Conservation (phyloP, 2,888 invertebrate genomes). For the Colletes collaris region DNA sequence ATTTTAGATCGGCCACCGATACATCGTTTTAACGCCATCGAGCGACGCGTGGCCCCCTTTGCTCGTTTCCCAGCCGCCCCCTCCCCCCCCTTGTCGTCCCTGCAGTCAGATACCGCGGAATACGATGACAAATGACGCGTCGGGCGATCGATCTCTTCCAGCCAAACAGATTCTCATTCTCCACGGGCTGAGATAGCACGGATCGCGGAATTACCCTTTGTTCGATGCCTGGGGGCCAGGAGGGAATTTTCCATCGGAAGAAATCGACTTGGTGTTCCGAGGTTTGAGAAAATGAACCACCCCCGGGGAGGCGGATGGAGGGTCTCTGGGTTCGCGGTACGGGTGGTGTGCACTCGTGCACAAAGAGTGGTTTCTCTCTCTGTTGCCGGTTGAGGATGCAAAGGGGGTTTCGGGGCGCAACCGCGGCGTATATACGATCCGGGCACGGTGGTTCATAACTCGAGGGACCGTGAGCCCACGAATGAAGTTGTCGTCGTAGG, state of each 20-base stretch:
- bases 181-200: conserved; percentile 35
- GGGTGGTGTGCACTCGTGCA: conserved; percentile 54
- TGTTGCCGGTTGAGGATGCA: conserved; percentile 2
- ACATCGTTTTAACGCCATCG: conserved; percentile 69
- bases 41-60: conserved; percentile 52
- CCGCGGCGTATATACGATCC: conserved; percentile 17
- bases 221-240: too few relatives aligned
- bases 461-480: conserved; percentile 68
- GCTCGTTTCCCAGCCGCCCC: conserved; percentile 16
- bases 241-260: neutral
- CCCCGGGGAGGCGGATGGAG: conserved; percentile 43
- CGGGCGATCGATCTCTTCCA: conserved; percentile 72
- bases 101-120: conserved; percentile 47
- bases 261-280: too few relatives aligned
- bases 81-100: conserved; percentile 21
- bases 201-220: neutral
- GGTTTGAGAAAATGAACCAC: neutral
- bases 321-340: conserved; percentile 41
- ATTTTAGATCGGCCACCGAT: conserved; percentile 80
- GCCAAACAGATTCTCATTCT: conserved; percentile 66
- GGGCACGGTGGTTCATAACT: conserved; percentile 77
- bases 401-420: conserved; percentile 22
- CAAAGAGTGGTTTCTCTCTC: conserved; percentile 30
- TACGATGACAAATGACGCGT: conserved; percentile 76
- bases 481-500: conserved; percentile 81